Conservation (phyloP, 2,113 vertebrate genomes). For the Lates calcarifer region DNA sequence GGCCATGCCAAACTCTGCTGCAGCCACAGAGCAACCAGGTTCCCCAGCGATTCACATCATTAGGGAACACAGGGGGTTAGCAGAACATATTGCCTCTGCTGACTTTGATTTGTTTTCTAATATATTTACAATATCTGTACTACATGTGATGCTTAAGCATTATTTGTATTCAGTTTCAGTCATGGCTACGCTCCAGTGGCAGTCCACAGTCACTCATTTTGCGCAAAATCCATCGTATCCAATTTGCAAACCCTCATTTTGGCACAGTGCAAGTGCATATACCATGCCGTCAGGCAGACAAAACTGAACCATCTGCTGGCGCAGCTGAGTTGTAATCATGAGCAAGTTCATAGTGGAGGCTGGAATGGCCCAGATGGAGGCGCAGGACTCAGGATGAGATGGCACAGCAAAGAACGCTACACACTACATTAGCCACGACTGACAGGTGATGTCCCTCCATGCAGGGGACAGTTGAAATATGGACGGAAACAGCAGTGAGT, state of each 20-base stretch:
- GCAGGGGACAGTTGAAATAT: constrained; percentile 31
- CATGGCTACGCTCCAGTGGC: constrained; percentile 37
- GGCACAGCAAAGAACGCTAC: constrained; percentile 25
- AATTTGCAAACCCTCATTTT: constrained; percentile 68
- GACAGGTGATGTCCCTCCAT: constrained; percentile 47
- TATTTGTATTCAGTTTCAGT: constrained; percentile 54
- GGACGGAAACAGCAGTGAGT: background rate
- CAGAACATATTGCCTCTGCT: constrained; percentile 16
- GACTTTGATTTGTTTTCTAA: constrained; percentile 60
- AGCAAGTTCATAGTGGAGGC: constrained; percentile 55
- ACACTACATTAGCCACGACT: constrained; percentile 38
- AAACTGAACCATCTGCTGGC: constrained; percentile 81
- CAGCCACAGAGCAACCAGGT: constrained; percentile 28
- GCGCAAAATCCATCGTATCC: constrained; percentile 67
- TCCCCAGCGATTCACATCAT: constrained; percentile 60
- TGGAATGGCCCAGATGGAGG: constrained; percentile 70
- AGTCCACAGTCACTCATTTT: constrained; percentile 48
- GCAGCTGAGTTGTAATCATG: constrained; percentile 68
- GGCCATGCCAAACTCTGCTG: constrained; percentile 46
- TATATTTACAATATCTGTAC: constrained; percentile 50
- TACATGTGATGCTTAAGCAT: constrained; percentile 38
- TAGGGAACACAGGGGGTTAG: constrained; percentile 48
- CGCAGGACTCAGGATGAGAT: constrained; percentile 47
- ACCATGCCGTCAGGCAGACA: constrained; percentile 65
- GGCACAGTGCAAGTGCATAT: constrained; percentile 54